phyloP scores from a whole-genome alignment of 1,140 invertebrate genomes.

The Drosophila gunungcola region DNA sequence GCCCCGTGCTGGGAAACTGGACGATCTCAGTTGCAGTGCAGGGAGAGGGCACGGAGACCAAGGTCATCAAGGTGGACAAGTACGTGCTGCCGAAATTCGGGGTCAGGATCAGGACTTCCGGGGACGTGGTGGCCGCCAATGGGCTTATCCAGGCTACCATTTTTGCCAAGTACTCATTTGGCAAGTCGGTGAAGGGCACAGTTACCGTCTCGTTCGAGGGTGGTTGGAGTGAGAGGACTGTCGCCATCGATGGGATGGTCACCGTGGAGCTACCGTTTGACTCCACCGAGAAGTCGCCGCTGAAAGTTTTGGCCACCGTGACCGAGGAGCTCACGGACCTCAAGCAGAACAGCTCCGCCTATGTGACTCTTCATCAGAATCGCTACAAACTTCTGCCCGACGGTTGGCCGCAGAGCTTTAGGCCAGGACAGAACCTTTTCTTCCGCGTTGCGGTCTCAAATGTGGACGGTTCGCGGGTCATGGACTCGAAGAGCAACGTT shows the following conservation, averaged over 20 bases:
- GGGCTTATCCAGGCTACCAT: conserved; percentile 91
- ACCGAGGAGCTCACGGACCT: conserved; percentile 90
- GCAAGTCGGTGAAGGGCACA: conserved; percentile 91
- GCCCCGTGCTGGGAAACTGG: conserved; percentile 96
- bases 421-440: conserved; percentile 93
- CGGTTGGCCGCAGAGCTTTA: conserved; percentile 90
- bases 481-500: conserved; percentile 87
- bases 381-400: conserved; percentile 93
- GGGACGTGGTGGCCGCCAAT: conserved; percentile 92
- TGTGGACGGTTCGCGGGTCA: conserved; percentile 89
- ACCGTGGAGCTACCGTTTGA: conserved; percentile 88
- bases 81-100: conserved; percentile 97
- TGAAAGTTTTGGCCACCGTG: conserved; percentile 90
- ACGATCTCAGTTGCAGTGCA: conserved; percentile 88
- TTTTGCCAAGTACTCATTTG: conserved; percentile 89
- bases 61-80: conserved; percentile 87
- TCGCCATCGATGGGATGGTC: conserved; percentile 89
- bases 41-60: conserved; percentile 30
- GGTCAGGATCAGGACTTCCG: conserved; percentile 91
- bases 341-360: conserved; percentile 91
- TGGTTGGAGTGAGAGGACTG: conserved; percentile 86
- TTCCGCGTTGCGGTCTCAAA: conserved; percentile 87
- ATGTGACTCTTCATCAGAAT: conserved; percentile 91
- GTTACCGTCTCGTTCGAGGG: conserved; percentile 89
- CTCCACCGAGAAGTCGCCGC: conserved; percentile 74